These are phyloP conservation scores for Chromoteleia sp. DNA, from an alignment of 2,888 invertebrate genomes.

Conservation along the genomic window DNA sequence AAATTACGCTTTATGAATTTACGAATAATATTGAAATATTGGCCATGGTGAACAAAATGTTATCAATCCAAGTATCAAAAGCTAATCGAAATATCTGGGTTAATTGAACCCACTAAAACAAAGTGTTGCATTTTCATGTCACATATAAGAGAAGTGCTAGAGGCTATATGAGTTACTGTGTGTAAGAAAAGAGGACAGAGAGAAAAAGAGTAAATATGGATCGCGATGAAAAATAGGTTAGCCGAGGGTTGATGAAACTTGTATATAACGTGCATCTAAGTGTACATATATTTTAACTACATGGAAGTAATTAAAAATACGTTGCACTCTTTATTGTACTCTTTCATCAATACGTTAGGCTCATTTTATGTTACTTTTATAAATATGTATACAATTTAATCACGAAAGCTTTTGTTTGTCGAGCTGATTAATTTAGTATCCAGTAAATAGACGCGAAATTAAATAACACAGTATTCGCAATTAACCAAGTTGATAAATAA, in stretches of 20 bases:
- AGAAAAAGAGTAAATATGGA: conserved; percentile 73
- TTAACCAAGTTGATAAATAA: no score
- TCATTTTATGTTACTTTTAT: no score
- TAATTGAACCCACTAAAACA: conserved; percentile 49
- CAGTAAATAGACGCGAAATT: no score
- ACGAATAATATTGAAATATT: background rate
- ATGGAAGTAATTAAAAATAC: conserved; percentile 37
- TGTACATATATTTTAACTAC: conserved; percentile 32
- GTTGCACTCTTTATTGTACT: conserved; percentile 1
- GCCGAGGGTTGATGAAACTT: conserved; percentile 61
- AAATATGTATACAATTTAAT: no score
- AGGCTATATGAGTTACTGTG: conserved; percentile 33
- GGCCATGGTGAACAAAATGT: background rate
- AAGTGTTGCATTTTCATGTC: conserved; percentile 45
- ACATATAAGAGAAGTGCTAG: conserved; percentile 42
- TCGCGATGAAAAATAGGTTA: conserved; percentile 75
- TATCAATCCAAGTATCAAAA: background rate
- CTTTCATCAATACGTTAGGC: background rate
- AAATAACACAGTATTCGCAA: no score
- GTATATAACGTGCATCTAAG: conserved; percentile 37
- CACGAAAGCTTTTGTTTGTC: no score
- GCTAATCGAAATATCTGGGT: conserved; percentile 54
- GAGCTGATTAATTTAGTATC: no score
- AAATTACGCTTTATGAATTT: background rate
- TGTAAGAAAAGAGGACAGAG: conserved; percentile 40